Conservation (phyloP, 2,888 invertebrate genomes). For the Argyra leucocephala region DNA sequence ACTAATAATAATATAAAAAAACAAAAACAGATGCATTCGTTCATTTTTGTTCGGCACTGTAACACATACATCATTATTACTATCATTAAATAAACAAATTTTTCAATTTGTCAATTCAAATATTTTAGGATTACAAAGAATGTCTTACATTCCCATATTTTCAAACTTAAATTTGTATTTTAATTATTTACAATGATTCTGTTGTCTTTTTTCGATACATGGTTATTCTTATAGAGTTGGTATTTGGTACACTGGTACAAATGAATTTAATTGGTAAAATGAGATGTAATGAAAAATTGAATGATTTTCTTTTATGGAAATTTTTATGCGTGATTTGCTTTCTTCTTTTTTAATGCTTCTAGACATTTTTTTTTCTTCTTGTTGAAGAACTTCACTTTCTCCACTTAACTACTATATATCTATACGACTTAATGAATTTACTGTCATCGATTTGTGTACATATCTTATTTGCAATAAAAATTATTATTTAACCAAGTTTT, state of each 20-base stretch:
- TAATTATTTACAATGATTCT: too few species aligned
- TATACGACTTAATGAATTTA: not conserved
- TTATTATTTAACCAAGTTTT: too few species aligned
- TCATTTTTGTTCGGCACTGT: not conserved
- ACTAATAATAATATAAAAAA: too few species aligned
- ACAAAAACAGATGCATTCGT: not conserved
- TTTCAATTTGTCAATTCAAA: not conserved
- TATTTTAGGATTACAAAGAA: too few species aligned
- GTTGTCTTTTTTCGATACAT: too few species aligned
- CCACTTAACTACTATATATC: not conserved
- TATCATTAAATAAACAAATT: not conserved
- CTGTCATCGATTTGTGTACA: slow-evolving; percentile 1
- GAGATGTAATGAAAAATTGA: not conserved
- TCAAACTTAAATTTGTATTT: too few species aligned
- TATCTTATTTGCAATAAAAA: not conserved
- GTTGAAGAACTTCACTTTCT: not conserved
- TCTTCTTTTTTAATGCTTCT: too few species aligned
- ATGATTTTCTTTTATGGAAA: not conserved
- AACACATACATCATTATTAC: not conserved
- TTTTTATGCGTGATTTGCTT: too few species aligned
- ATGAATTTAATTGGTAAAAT: not conserved
- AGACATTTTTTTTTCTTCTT: too few species aligned
- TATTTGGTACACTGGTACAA: too few species aligned
- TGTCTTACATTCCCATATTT: too few species aligned
- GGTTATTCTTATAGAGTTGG: too few species aligned